phyloP scores from a whole-genome alignment of 2,797 vertebrate species.

The Coluber constrictor region DNA sequence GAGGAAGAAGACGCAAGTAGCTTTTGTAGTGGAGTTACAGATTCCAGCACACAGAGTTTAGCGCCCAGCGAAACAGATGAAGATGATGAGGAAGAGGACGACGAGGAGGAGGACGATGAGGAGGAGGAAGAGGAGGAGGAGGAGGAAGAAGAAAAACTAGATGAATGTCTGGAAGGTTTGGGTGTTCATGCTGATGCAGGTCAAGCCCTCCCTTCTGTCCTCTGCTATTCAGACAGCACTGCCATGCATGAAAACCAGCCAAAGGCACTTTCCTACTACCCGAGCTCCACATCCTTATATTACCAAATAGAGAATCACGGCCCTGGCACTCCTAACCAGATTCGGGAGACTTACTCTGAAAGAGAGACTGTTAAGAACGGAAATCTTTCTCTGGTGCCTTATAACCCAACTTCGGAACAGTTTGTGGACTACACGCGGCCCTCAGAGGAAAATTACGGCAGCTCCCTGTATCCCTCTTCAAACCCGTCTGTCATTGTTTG shows the following conservation, averaged over 20 bases:
- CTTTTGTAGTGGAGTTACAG: conserved; percentile 90
- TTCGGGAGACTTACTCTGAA: conserved; percentile 81
- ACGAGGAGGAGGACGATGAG: conserved; percentile 82
- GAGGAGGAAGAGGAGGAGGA: conserved; percentile 46
- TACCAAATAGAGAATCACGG: conserved; percentile 88
- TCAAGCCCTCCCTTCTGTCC: conserved; percentile 80
- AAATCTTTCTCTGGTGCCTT: conserved; percentile 79
- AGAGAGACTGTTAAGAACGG: conserved; percentile 77
- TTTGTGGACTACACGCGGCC: conserved; percentile 79
- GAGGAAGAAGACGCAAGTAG: conserved; percentile 93
- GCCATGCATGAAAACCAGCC: conserved; percentile 81
- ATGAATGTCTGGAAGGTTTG: conserved; percentile 78
- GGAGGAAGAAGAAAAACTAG: conserved; percentile 79
- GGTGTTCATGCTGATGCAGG: conserved; percentile 74
- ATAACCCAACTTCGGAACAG: conserved; percentile 82
- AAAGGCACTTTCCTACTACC: conserved; percentile 80
- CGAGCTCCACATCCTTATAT: conserved; percentile 85
- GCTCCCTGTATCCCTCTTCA: conserved; percentile 77
- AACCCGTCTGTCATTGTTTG: conserved; percentile 80
- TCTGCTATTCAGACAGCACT: conserved; percentile 85
- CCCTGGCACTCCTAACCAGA: conserved; percentile 72
- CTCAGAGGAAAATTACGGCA: conserved; percentile 72
- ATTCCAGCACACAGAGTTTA: conserved; percentile 96
- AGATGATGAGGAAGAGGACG: conserved; percentile 85
- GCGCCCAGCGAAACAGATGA: conserved; percentile 94